Evolutionary conservation across 30 jellyfish, hydroid and myxozoan genomes (phyloP), one percentile per base, ranked within the genome.

Genomic region (Mastigias papua): DNA sequence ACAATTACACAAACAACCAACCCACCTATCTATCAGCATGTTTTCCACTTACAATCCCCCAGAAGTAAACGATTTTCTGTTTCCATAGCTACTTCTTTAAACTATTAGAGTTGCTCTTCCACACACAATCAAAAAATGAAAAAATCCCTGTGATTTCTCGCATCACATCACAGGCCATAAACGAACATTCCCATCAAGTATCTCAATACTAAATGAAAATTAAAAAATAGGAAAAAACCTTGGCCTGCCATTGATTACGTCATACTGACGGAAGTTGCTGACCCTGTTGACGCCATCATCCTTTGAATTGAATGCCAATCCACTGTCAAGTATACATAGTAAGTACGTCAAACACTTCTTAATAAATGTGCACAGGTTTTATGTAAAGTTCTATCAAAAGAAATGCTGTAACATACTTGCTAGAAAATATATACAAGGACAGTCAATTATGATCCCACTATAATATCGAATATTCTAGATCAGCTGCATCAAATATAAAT

Each of bases 191-290:
- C 11, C 11, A 37, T 5, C 54, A 37, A 37, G 11, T 37, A 11
- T 37, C 10, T 5, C 5, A 37, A 37, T 3, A 5, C 5, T 5
- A 37, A 37, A 37, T 37, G 54, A 11, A 11, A 37, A 37, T 37
- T 5, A 37, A 37, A 37, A 37, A 3, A 37, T 3, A 11, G 54
- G n/a, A n/a, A n/a, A 37, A 11, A 37, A 37, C 96, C 96, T 88
- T 1, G 97, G 97, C 51, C 67, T 69, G 17, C 80, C 97, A 48
- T 54, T 22, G 10, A 72, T 68, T 30, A 90, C 97, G 17, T 83
- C 81, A 51, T 90, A 90, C n/a, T 48, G 74, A 1, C 91, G 60
- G 22, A 63, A 64, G 64, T 29, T 13, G 23, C 97, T 90, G 66
- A 22, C 37, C 48, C 97, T 66, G 76, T 90, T 77, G 22, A 90